Percentiles rank a stretch among this genome's conserved stretches.
Evolutionary conservation across 1,140 invertebrate species (phyloP).

Genomic region (Drosophila mojavensis): DNA sequence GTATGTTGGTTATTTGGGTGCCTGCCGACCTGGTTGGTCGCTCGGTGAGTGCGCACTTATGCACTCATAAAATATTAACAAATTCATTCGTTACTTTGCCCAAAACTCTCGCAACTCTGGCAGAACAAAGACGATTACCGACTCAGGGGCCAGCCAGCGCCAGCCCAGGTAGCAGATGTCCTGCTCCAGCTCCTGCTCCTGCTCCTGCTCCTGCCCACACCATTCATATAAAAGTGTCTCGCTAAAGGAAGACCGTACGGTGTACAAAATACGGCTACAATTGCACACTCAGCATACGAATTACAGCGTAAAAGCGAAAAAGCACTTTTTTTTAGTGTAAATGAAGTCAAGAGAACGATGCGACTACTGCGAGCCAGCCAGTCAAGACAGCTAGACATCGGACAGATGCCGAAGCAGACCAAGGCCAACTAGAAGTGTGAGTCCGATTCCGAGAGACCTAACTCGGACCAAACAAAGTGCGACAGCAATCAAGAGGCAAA

Average conservation of each 20-base stretch:
- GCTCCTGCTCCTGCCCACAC: constrained; percentile 7
- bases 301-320: constrained; percentile 80
- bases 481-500: constrained; percentile 74
- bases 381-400: not conserved
- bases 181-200: not conserved
- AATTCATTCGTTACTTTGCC: constrained; percentile 82
- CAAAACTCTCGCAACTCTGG: constrained; percentile 72
- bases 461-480: constrained; percentile 58
- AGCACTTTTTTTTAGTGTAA: constrained; percentile 44
- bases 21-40: constrained; percentile 25
- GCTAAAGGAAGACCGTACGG: constrained; percentile 34
- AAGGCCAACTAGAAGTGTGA: not conserved
- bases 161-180: constrained; percentile 51
- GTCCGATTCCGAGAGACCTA: constrained; percentile 14
- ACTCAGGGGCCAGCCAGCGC: constrained; percentile 16
- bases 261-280: constrained; percentile 77
- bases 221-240: constrained; percentile 79
- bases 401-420: not conserved
- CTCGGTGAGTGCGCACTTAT: constrained; percentile 77
- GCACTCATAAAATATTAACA: constrained; percentile 83
- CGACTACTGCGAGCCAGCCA: not conserved
- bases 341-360: constrained; percentile 57
- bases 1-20: constrained; percentile 16
- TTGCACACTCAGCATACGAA: constrained; percentile 82
- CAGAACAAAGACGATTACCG: constrained; percentile 78